Percentiles rank a stretch among this genome's conserved stretches.
These are phyloP conservation scores for Glaucomys volans DNA, from an alignment of 2,113 vertebrate genomes.

Conservation along the genomic window DNA sequence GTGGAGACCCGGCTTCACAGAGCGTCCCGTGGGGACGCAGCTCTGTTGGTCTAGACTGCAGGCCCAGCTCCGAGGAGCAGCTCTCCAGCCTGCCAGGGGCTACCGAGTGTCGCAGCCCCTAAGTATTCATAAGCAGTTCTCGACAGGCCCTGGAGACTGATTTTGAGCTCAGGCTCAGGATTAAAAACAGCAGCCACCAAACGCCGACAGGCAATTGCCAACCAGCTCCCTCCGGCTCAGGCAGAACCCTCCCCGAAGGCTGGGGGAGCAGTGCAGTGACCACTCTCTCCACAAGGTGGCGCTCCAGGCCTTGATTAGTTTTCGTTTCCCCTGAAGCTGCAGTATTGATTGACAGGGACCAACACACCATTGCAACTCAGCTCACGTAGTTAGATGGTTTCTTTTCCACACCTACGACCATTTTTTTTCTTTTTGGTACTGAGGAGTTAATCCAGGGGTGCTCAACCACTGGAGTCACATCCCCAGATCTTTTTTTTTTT, in stretches of 20 bases:
- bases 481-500: too few species aligned
- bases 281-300: constrained; percentile 45
- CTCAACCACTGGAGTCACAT: too few species aligned
- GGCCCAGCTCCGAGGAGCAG: neutral
- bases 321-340: neutral
- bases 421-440: neutral
- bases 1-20: fast-evolving
- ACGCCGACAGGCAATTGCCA: neutral
- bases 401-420: neutral
- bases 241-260: neutral
- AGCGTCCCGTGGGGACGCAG: neutral
- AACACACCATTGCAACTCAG: neutral
- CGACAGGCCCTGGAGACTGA: neutral
- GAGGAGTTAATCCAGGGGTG: too few species aligned
- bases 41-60: neutral
- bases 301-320: neutral
- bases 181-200: too few species aligned
- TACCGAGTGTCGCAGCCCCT: too few species aligned
- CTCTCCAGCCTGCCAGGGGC: neutral
- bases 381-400: neutral
- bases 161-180: neutral
- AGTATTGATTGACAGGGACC: neutral
- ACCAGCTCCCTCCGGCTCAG: neutral
- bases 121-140: neutral
- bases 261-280: neutral